Base-by-base conservation (phyloP, 2,113 vertebrate genomes). In the Otus sunia region DNA sequence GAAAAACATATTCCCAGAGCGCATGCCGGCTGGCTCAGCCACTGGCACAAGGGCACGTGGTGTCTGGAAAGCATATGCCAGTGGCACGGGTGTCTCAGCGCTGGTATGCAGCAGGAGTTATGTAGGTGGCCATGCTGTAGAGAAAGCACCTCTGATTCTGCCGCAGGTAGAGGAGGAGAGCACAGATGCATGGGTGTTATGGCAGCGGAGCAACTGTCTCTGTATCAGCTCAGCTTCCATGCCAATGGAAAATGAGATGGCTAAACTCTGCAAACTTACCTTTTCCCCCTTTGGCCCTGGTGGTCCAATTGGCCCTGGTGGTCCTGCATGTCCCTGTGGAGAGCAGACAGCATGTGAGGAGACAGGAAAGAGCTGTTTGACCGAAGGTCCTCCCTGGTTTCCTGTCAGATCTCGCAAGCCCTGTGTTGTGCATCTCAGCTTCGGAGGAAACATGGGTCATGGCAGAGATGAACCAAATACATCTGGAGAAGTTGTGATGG, bases 261-360 rank as follows among this genome's bases (percentile, higher is more conserved):
- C 25, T 47, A 47, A 71, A 60, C 5, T 19, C 26, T 11, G 39
- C 1, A 1, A 59, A 10, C 96, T 86, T 98, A 99, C 99, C 99
- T 99, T 99, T 98, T 99, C 99, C 90, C 99, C 99, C 98, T 99
- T 99, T 89, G 99, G 97, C 96, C 99, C 99, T 39, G 98, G 98
- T 95, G 98, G 94, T 96, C 99, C 99, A 3, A 99, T 98, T 4
- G 99, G 98, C 56, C 99, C 99, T 5, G 97, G 97, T 29, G 98
- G 79, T 97, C 99, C 99, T 88, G 98, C 97, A 66, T 99, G 99
- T 62, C 99, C 99, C 99, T 99, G 93, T 18, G 84, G 94, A 90
- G 75, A 97, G 90, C 79, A 88, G 67, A 94, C 45, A 94, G 76
- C 3, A 20, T 0, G 10, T 76, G 74, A 82, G 41, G 69, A 76